Base-by-base conservation (phyloP, 2,888 invertebrate genomes). In the Clostera curtula region DNA sequence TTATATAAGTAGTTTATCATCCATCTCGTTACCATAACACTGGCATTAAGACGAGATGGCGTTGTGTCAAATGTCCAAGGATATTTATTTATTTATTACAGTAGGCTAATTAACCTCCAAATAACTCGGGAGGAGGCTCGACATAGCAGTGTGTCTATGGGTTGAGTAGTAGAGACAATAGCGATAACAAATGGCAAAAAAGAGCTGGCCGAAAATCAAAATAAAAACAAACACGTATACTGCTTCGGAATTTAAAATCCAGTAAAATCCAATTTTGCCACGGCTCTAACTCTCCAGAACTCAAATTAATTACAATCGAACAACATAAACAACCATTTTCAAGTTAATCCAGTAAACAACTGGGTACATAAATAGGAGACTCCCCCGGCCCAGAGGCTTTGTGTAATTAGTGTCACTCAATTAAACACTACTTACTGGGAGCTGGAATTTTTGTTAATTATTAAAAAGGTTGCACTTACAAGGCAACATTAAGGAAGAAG, bases 361-460 rank as follows among this genome's bases (percentile, higher is more conserved):
- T 13, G 42, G 49, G 54, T 56, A 61, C 50, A 65, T 64, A 70
- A 65, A 65, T 57, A 59, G 62, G 68, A 70, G 66, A 69, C 52
- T 55, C 47, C 46, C 40, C 42, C 45, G 55, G 69, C 67, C 66
- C 59, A 61, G 60, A 74, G 73, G 74, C 77, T 76, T 76, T 68
- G 72, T 63, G 70, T 64, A 80, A 80, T 83, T 82, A 80, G 74
- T 71, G 71, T 82, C 80, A 80, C 75, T 79, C 83, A 83, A 76
- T 82, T 80, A 83, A 72, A 60, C 77, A 71, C 74, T 72, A 73
- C 59, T 63, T 53, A 37, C 46, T 45, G 41, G 40, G 53, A 61
- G 50, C 55, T 66, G 69, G 74, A 75, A 74, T 71, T 79, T 76
- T 74, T 66, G 73, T 79, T 77, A 79, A 82, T 80, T 68, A 79